Conservation (phyloP, 1,140 invertebrate genomes). For the Diorhabda carinulata region DNA sequence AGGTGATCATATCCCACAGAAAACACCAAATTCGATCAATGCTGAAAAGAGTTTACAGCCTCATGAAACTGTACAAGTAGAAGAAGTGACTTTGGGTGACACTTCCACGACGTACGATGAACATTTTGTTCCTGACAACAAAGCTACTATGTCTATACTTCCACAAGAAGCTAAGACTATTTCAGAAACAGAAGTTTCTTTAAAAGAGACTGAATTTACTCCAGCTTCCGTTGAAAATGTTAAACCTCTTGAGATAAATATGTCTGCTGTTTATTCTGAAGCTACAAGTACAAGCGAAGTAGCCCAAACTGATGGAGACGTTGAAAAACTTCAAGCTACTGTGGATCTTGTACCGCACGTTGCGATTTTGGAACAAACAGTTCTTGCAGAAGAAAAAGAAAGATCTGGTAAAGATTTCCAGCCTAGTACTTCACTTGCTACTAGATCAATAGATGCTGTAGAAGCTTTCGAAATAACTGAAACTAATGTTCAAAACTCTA, state of each 20-base stretch:
- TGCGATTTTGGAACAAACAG: conserved; percentile 23
- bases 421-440: conserved; percentile 47
- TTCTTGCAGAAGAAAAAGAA: conserved; percentile 24
- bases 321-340: conserved; percentile 15
- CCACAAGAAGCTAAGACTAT: conserved; percentile 12
- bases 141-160: not conserved
- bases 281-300: conserved; percentile 13
- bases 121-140: not conserved
- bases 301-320: conserved; percentile 20
- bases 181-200: conserved; percentile 8
- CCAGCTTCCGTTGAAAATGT: not conserved
- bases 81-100: conserved; percentile 10
- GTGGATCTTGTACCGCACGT: conserved; percentile 16
- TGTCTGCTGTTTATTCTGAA: conserved; percentile 11
- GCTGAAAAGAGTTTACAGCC: conserved; percentile 3
- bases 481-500: conserved; percentile 51
- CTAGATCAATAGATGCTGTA: conserved; percentile 52
- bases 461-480: conserved; percentile 59
- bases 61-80: not conserved
- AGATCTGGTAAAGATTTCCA: conserved; percentile 34
- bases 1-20: conserved; percentile 37
- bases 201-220: conserved; percentile 10
- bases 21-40: conserved; percentile 7
- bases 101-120: not conserved
- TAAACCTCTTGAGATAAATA: conserved; percentile 2